phyloP scores from a whole-genome alignment of 2,113 vertebrate species.

The Microcebus lehilahytsara region DNA sequence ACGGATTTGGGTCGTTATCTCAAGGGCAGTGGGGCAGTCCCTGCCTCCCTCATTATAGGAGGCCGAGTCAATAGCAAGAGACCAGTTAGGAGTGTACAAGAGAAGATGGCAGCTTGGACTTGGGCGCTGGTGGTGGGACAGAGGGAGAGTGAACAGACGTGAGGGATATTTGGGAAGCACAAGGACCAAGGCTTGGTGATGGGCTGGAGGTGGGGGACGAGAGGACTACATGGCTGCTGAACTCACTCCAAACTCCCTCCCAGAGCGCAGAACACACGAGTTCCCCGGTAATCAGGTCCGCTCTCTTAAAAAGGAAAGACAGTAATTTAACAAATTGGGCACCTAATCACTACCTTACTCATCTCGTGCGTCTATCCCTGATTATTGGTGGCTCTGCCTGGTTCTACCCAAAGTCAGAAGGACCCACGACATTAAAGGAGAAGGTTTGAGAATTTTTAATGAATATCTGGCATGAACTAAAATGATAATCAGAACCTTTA shows the following conservation, averaged over 20 bases:
- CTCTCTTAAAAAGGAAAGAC: neutral
- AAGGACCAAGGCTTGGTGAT: neutral
- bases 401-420: neutral
- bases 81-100: neutral
- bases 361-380: neutral
- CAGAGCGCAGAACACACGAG: neutral
- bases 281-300: neutral
- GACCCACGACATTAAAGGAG: neutral
- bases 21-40: neutral
- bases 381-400: neutral
- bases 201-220: too few species aligned
- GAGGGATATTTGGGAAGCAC: neutral
- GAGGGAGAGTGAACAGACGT: rapidly evolving
- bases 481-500: neutral
- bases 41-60: neutral
- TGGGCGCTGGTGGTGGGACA: neutral
- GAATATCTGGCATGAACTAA: neutral
- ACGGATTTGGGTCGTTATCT: neutral
- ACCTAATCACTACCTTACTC: neutral
- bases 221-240: neutral
- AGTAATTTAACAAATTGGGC: neutral
- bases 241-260: neutral
- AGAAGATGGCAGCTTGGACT: neutral
- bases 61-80: neutral
- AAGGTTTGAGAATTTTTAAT: neutral